A percentile compares a stretch with the other conserved stretches of the same genome.
These are phyloP conservation scores for Paracentrotus lividus DNA, from an alignment of 53 echinoderm and acorn worm species.

Conservation along the genomic window DNA sequence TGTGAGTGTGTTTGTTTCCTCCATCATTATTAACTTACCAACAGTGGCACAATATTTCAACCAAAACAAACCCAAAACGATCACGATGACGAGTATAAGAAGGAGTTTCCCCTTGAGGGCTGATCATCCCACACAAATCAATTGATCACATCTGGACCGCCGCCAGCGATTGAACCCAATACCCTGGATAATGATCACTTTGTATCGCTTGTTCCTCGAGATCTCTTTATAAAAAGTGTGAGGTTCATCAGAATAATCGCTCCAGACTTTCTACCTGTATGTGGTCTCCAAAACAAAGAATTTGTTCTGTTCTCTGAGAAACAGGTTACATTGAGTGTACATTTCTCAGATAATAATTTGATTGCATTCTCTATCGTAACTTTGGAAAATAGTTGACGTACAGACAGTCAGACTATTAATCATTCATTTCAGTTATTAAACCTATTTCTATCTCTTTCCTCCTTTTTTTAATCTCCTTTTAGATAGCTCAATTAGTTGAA, in stretches of 20 bases:
- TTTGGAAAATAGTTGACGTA: background rate
- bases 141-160: slow-evolving; percentile 30
- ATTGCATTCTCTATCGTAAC: too few relatives aligned
- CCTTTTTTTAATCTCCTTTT: background rate
- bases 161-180: slow-evolving; percentile 36
- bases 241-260: slow-evolving; percentile 12
- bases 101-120: background rate
- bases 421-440: background rate
- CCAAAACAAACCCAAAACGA: slow-evolving; percentile 17
- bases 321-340: background rate
- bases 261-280: background rate
- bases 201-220: background rate
- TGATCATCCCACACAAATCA: background rate
- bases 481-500: too few relatives aligned
- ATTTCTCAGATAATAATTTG: too few relatives aligned
- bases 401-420: too few relatives aligned
- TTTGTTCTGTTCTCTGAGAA: background rate
- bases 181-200: slow-evolving; percentile 34
- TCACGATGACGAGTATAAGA: background rate
- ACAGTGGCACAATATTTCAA: slow-evolving; percentile 17
- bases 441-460: background rate
- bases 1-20: slow-evolving; percentile 3
- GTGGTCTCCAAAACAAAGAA: slow-evolving; percentile 23
- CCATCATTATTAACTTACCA: background rate
- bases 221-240: slow-evolving; percentile 6